Conservation (phyloP, 2,797 vertebrate species). For the Lacerta viridis region DNA sequence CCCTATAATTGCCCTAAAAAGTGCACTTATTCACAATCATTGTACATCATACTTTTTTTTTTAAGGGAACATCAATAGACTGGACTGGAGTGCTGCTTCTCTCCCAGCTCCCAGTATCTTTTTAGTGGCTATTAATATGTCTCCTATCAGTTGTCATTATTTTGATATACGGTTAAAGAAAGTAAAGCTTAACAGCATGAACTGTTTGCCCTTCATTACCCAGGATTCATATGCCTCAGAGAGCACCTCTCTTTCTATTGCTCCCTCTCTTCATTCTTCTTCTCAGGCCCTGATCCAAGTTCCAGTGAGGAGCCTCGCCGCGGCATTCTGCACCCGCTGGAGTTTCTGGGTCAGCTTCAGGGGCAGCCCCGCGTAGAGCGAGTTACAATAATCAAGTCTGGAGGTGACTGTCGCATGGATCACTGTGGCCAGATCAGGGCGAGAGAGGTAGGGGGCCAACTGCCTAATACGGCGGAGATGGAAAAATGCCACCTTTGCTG, state of each 20-base stretch:
- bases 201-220: background rate
- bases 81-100: background rate
- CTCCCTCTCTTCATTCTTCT: background rate
- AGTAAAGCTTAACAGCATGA: background rate
- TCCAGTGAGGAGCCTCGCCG: too few relatives aligned
- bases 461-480: too few relatives aligned
- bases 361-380: too few relatives aligned
- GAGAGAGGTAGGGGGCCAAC: too few relatives aligned
- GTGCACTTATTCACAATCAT: background rate
- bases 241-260: background rate
- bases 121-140: slow-evolving; percentile 3
- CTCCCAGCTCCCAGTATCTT: background rate
- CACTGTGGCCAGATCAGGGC: too few relatives aligned
- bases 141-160: background rate
- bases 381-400: too few relatives aligned
- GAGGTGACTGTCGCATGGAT: too few relatives aligned
- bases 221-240: background rate
- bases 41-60: background rate
- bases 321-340: too few relatives aligned
- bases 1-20: background rate
- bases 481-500: too few relatives aligned
- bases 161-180: background rate
- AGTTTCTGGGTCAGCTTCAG: too few relatives aligned
- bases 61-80: background rate
- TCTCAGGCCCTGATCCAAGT: background rate